Evolutionary conservation across 2,797 vertebrate species (phyloP).

Genomic region (Nyctibius grandis): DNA sequence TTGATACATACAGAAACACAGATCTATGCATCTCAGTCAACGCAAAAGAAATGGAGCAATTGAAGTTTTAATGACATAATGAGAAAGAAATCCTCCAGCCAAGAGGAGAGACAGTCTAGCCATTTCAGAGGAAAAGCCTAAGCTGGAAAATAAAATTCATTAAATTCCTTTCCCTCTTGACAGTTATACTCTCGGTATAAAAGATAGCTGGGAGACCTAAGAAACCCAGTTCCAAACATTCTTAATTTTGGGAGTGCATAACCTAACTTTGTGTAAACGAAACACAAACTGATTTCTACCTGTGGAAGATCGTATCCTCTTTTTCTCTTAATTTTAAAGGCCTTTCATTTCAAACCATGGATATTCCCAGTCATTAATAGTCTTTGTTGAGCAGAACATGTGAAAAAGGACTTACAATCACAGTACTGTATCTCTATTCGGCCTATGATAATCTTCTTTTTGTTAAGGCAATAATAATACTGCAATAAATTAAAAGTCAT

Average conservation of each 20-base stretch:
- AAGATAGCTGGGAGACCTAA: not conserved
- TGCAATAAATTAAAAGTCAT: not conserved
- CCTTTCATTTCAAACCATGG: not conserved
- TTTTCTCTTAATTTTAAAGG: not conserved
- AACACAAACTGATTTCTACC: not conserved
- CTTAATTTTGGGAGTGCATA: not conserved
- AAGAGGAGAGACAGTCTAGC: conserved; percentile 1
- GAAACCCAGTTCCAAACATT: not conserved
- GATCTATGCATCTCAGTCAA: not conserved
- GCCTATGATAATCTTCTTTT: not conserved
- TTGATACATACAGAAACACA: conserved; percentile 7
- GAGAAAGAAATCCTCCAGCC: conserved; percentile 39
- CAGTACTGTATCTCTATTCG: not conserved
- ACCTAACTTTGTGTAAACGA: not conserved
- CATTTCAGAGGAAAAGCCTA: conserved; percentile 25
- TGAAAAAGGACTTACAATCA: not conserved
- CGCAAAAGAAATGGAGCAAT: conserved; percentile 25
- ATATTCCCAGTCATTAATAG: not conserved
- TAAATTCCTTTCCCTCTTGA: conserved; percentile 7
- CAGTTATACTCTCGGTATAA: not conserved
- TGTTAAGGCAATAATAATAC: not conserved
- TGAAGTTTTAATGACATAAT: conserved; percentile 39
- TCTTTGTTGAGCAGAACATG: not conserved
- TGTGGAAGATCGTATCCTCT: not conserved
- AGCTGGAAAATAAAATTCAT: conserved; percentile 17